Evolutionary conservation across 2,888 invertebrate genomes (phyloP), one percentile per base, ranked within the genome.

Genomic region (Sthenelais limicola): DNA sequence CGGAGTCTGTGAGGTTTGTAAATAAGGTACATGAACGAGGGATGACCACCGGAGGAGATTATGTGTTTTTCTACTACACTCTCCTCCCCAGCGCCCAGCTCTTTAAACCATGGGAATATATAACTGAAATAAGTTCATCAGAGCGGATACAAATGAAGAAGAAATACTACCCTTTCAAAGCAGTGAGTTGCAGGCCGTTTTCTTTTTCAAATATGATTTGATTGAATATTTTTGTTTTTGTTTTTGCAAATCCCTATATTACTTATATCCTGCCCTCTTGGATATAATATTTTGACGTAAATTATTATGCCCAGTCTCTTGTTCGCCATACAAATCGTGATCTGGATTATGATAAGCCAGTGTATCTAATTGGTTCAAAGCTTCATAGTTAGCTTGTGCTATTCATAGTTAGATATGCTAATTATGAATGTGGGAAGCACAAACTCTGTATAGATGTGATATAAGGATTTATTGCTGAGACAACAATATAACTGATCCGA

Each of bases 21-120:
- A 26, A 73, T 15, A 28, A 43, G 43, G 78, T 76, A 3, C 48
- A 56, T 33, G 43, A 33, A 4, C 43, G 58, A 38, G 76, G 71
- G 5, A 76, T 76, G 76, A 77, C 76, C 24, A 68, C 66, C 28
- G 77, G 76, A n/a, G n/a, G n/a, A 1, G 76, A 77, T 9, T 78
- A 62, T 48, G 78, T 77, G 24, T 78, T 70, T 70, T 47, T 78
- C 66, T 49, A 51, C 18, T 73, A 68, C 47, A 69, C 48, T n/a
- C 38, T 77, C 9, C 35, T 77, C 9, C 75, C 74, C 1, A 43
- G 24, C 15, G 51, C 35, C 18, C 38, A 26, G n/a, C 38, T 51
- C 54, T 35, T 70, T 3, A 4, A n/a, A 21, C 70, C 70, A 9
- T 70, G 70, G 70, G 18, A 54, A 7, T 35, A 38, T 26, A 21